phyloP scores from a whole-genome alignment of 2,888 invertebrate species.

The Drosophila aldrichi region DNA sequence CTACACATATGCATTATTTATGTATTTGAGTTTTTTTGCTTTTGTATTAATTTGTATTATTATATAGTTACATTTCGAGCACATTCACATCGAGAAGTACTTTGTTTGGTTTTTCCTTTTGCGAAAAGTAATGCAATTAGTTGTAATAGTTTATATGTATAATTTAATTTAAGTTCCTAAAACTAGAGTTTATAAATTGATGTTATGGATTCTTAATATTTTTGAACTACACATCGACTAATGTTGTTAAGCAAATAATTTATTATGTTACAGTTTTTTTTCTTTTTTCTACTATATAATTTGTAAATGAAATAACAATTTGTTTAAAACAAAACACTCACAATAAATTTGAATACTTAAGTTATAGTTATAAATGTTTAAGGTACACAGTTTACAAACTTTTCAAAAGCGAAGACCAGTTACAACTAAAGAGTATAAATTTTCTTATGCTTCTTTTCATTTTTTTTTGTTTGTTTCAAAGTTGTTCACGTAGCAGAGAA shows the following conservation, averaged over 20 bases:
- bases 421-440: slow-evolving; percentile 46
- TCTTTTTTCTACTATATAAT: slow-evolving; percentile 5
- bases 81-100: slow-evolving; percentile 57
- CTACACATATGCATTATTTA: slow-evolving; percentile 28
- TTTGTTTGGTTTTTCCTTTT: slow-evolving; percentile 18
- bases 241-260: slow-evolving; percentile 41
- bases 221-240: slow-evolving; percentile 65
- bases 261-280: slow-evolving; percentile 57
- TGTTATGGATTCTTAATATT: slow-evolving; percentile 29
- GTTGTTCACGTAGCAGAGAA: slow-evolving; percentile 63
- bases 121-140: slow-evolving; percentile 34
- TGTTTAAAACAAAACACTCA: slow-evolving; percentile 63
- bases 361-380: slow-evolving; percentile 50
- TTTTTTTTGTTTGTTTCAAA: slow-evolving; percentile 8
- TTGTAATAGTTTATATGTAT: slow-evolving; percentile 8
- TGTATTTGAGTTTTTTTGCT: slow-evolving; percentile 15
- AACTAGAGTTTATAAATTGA: slow-evolving; percentile 42
- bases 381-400: slow-evolving; percentile 80
- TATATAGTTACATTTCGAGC: slow-evolving; percentile 43
- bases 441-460: slow-evolving; percentile 4
- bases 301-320: slow-evolving; percentile 62
- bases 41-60: slow-evolving; percentile 18
- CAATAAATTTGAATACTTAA: slow-evolving; percentile 61
- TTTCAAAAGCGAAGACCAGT: slow-evolving; percentile 68
- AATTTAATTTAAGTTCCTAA: slow-evolving; percentile 17